Evolutionary conservation across 2,113 vertebrate genomes (phyloP), one percentile per base, ranked within the genome.

Genomic region (Gavialis gangeticus): DNA sequence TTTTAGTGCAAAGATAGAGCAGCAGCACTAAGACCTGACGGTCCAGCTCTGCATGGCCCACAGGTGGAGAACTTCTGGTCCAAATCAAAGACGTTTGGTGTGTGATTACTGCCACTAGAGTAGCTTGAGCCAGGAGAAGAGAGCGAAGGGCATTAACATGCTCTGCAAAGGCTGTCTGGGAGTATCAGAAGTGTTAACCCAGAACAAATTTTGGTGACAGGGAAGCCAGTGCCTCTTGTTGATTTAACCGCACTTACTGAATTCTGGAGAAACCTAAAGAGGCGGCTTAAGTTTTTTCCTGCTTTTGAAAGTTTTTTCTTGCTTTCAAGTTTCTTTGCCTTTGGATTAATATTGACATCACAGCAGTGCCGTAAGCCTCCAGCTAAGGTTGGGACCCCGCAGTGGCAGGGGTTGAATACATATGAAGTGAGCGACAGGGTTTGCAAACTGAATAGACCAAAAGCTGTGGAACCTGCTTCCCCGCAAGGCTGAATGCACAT

Each of bases 61-160:
- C 57, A 55, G 30, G 17, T 16, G 28, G 37, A 14, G 75, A 64
- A 6, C 9, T 6, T 75, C 4, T 62, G 78, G 66, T 63, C 2
- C 62, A 55, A 55, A 15, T 15, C 69, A 71, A 64, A 75, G 46
- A 60, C 7, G 13, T 15, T 12, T 62, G 62, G 56, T 81, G 56
- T 27, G 60, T 69, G 66, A 18, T 18, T 17, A 21, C 28, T 69
- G 64, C 28, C 16, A 30, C 18, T 28, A 85, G 6, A 6, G 24
- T 4, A 13, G 15, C 6, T 16, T 78, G 77, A 9, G 3, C 8
- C 34, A 21, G 0, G 0, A 25, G 79, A 28, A 21, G 6, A 46
- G 27, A 15, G 63, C 5, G 78, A 24, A 17, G 19, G 9, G 16
- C 17, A 25, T 11, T 64, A 85, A 15, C 15, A 83, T 13, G 24